Evolutionary conservation across 2,797 vertebrate species (phyloP).

Genomic region (Hydrocynus forskahlii): DNA sequence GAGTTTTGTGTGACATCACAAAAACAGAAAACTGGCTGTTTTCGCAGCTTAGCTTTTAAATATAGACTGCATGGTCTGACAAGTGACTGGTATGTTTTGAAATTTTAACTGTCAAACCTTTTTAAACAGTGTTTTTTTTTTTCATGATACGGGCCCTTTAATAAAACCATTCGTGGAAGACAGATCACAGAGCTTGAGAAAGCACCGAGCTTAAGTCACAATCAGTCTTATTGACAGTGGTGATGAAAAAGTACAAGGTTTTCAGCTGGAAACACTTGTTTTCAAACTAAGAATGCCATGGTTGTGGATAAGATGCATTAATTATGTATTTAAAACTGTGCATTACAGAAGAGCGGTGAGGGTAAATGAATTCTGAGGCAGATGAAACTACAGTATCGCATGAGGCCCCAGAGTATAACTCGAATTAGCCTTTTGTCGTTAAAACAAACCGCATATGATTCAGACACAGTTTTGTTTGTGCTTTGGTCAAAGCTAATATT

Average conservation of each 20-base stretch:
- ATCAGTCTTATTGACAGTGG: constrained; percentile 32
- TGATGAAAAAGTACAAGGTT: constrained; percentile 44
- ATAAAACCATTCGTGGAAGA: constrained; percentile 18
- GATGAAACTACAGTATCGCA: constrained; percentile 36
- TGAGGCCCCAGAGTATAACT: constrained; percentile 37
- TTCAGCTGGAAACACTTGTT: constrained; percentile 36
- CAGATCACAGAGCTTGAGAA: constrained; percentile 35
- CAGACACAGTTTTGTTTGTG: constrained; percentile 23
- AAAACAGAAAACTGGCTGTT: not conserved
- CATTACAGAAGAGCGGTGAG: constrained; percentile 33
- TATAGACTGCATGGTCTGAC: not conserved
- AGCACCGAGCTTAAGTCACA: not conserved
- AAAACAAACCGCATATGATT: constrained; percentile 42
- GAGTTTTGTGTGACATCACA: too few relatives aligned
- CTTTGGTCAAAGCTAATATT: constrained; percentile 35
- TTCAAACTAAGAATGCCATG: constrained; percentile 32
- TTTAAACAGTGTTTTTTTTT: not conserved
- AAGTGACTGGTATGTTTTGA: too few relatives aligned
- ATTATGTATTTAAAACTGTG: constrained; percentile 44
- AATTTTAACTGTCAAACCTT: too few relatives aligned
- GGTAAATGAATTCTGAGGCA: constrained; percentile 45
- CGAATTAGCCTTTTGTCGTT: constrained; percentile 35
- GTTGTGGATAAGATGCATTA: constrained; percentile 38
- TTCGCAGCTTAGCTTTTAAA: not conserved
- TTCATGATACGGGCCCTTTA: not conserved